Conservation (phyloP, 2,113 vertebrate genomes). For the Chaetodon auriga region DNA sequence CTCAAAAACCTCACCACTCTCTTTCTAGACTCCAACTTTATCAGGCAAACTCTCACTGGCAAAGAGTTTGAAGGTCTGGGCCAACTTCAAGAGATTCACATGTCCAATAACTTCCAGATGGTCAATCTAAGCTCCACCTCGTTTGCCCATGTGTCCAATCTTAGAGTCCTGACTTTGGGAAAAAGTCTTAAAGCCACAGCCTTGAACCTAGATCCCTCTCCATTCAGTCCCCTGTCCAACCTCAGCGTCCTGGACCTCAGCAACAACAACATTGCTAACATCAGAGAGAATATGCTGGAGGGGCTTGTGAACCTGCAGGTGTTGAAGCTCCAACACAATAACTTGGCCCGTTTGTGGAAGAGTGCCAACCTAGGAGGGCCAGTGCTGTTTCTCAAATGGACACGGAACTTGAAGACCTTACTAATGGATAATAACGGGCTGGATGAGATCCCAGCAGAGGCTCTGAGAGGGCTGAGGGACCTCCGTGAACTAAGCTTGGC, state of each 20-base stretch:
- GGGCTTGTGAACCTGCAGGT: conserved; percentile 87
- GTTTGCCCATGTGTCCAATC: conserved; percentile 86
- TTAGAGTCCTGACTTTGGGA: conserved; percentile 87
- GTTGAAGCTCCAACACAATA: conserved; percentile 94
- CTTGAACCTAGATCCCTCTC: conserved; percentile 85
- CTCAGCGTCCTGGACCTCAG: conserved; percentile 91
- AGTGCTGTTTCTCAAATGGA: conserved; percentile 88
- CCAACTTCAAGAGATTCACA: conserved; percentile 86
- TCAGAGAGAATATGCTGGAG: conserved; percentile 85
- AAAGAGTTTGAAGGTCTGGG: conserved; percentile 90
- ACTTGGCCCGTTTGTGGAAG: conserved; percentile 95
- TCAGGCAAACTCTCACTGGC: conserved; percentile 89
- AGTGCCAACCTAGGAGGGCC: conserved; percentile 89
- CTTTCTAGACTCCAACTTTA: conserved; percentile 90
- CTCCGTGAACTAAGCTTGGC: conserved; percentile 86
- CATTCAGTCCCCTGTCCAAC: conserved; percentile 87
- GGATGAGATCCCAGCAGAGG: conserved; percentile 91
- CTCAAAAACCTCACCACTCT: conserved; percentile 86
- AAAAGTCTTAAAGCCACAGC: conserved; percentile 83
- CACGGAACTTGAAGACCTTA: conserved; percentile 82
- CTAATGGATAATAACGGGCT: conserved; percentile 92
- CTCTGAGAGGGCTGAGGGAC: conserved; percentile 84
- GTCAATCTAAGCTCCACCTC: conserved; percentile 84
- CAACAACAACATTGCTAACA: conserved; percentile 96
- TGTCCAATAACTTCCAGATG: conserved; percentile 88